phyloP scores from a whole-genome alignment of 2,113 vertebrate genomes.

The Ammodytes dubius region DNA sequence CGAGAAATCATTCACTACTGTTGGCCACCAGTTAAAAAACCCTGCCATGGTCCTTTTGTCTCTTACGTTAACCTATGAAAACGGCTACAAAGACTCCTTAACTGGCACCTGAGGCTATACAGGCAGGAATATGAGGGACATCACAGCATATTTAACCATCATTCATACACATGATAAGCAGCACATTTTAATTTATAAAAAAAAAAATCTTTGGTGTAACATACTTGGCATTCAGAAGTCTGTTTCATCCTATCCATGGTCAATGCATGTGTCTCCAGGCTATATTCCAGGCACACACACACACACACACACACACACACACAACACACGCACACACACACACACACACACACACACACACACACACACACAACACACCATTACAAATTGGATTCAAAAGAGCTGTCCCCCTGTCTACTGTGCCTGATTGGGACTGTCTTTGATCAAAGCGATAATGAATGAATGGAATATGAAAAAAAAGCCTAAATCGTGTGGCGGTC shows the following conservation, averaged over 20 bases:
- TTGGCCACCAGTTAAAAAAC: not conserved
- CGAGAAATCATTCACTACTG: constrained; percentile 37
- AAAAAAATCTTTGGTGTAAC: constrained; percentile 27
- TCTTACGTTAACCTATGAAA: constrained; percentile 4
- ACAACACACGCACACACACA: not conserved
- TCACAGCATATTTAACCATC: not conserved
- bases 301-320: too few species aligned
- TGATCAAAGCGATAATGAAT: constrained; percentile 47
- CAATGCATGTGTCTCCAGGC: constrained; percentile 46
- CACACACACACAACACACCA: not conserved
- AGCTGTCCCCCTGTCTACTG: constrained; percentile 35
- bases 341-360: too few species aligned
- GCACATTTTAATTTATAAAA: constrained; percentile 19
- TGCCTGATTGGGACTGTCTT: constrained; percentile 34
- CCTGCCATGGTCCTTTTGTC: constrained; percentile 28
- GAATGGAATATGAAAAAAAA: not conserved
- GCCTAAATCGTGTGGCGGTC: constrained; percentile 38
- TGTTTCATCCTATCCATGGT: constrained; percentile 60
- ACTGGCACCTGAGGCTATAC: not conserved
- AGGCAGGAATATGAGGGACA: not conserved
- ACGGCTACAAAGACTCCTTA: not conserved
- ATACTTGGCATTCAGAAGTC: constrained; percentile 1
- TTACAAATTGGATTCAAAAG: constrained; percentile 42
- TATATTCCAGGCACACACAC: not conserved
- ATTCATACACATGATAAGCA: constrained; percentile 11